These are phyloP conservation scores for Tanaodytes sp. DNA, from an alignment of 2,888 invertebrate genomes.

Conservation along the genomic window DNA sequence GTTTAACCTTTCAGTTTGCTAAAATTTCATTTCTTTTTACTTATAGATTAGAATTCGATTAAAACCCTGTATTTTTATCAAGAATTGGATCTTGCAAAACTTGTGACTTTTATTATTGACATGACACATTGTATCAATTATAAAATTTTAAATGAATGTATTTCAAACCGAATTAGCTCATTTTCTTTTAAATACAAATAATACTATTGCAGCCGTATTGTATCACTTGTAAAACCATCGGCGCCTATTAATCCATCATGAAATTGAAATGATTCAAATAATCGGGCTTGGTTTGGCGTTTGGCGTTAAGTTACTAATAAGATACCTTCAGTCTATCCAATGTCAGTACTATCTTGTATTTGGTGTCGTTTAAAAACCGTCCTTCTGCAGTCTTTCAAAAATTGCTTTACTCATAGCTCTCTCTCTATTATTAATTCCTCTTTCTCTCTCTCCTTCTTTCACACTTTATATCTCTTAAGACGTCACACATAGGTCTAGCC, in stretches of 20 bases:
- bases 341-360: slow-evolving; percentile 74
- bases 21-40: slow-evolving; percentile 2
- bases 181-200: too few species aligned
- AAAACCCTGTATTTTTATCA: slow-evolving; percentile 29
- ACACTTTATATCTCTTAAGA: slow-evolving; percentile 2
- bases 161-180: too few species aligned
- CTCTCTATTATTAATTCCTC: slow-evolving; percentile 23
- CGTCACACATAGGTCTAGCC: slow-evolving; percentile 5
- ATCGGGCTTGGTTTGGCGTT: slow-evolving; percentile 60
- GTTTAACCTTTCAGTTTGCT: slow-evolving; percentile 7
- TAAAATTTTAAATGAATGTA: too few species aligned
- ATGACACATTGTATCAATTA: too few species aligned
- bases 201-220: not conserved
- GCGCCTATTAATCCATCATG: slow-evolving; percentile 24
- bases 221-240: slow-evolving; percentile 41
- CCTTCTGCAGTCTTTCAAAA: slow-evolving; percentile 70
- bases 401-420: slow-evolving; percentile 63
- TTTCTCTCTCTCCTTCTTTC: slow-evolving; percentile 2
- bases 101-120: not conserved
- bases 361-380: slow-evolving; percentile 74
- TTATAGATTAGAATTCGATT: slow-evolving; percentile 14
- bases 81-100: not conserved
- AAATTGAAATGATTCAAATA: slow-evolving; percentile 30
- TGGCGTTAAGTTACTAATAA: slow-evolving; percentile 73
- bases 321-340: slow-evolving; percentile 73